Evolutionary conservation across 1,140 invertebrate genomes (phyloP).

Genomic region (Nebria ingens): DNA sequence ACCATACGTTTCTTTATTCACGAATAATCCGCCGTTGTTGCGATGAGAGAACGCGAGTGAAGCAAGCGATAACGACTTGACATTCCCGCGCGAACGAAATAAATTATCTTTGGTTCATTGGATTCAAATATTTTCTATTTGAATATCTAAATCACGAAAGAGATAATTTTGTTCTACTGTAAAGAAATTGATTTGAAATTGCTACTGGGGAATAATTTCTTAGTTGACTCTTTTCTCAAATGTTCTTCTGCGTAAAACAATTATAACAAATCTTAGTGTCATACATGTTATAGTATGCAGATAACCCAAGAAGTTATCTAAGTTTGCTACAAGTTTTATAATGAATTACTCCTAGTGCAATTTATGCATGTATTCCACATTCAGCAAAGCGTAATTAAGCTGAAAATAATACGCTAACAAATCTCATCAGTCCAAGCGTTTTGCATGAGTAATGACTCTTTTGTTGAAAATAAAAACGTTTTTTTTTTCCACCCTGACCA

Average conservation of each 20-base stretch:
- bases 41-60: too few species aligned
- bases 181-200: slow-evolving; percentile 8
- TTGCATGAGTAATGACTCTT: slow-evolving; percentile 1
- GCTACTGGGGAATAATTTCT: not conserved
- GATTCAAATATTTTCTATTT: slow-evolving; percentile 4
- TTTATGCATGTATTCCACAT: not conserved
- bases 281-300: too few species aligned
- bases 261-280: too few species aligned
- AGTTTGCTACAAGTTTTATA: too few species aligned
- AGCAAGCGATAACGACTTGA: too few species aligned
- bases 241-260: too few species aligned
- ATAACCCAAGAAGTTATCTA: too few species aligned
- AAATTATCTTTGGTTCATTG: not conserved
- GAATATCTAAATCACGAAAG: not conserved
- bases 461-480: not conserved
- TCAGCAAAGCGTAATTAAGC: slow-evolving; percentile 7
- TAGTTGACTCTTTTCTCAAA: too few species aligned
- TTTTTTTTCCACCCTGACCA: not conserved
- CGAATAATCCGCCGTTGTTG: too few species aligned
- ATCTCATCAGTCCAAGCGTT: not conserved
- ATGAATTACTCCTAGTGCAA: not conserved
- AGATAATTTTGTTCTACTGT: not conserved
- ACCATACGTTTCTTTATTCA: too few species aligned
- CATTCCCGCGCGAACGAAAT: not conserved
- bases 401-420: slow-evolving; percentile 9